These are phyloP conservation scores for Balanococcus diminutus DNA, from an alignment of 2,888 invertebrate genomes.

Conservation along the genomic window DNA sequence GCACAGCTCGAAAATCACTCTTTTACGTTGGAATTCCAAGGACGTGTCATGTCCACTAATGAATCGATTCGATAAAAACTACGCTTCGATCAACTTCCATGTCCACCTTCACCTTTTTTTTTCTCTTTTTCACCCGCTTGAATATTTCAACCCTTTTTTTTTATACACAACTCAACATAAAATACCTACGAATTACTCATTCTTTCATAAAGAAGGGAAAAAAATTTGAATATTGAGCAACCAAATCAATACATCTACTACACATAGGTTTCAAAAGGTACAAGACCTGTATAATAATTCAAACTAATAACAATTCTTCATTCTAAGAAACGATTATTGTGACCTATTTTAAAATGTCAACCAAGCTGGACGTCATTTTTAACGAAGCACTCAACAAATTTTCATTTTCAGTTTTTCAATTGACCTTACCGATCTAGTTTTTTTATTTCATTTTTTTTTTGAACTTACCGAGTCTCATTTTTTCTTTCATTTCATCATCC, in stretches of 20 bases:
- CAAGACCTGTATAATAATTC: constrained; percentile 28
- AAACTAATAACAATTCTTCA: constrained; percentile 28
- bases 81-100: constrained; percentile 25
- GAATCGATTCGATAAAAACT: constrained; percentile 17
- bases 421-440: background rate
- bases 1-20: background rate
- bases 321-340: constrained; percentile 36
- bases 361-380: constrained; percentile 19
- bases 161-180: background rate
- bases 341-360: constrained; percentile 52
- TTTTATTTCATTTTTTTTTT: background rate
- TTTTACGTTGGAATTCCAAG: background rate
- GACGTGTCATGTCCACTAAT: background rate
- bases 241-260: constrained; percentile 35
- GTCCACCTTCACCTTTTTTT: background rate
- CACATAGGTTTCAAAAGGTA: constrained; percentile 13
- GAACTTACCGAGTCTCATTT: constrained; percentile 80
- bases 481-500: constrained; percentile 74
- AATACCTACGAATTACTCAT: background rate
- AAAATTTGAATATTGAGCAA: constrained; percentile 28
- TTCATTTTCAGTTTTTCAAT: constrained; percentile 15
- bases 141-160: background rate
- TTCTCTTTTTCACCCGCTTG: background rate
- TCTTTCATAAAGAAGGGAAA: background rate
- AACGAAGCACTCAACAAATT: background rate